Percentiles rank a stretch among this genome's conserved stretches.
phyloP scores from a whole-genome alignment of 2,113 vertebrate species.

The Anser brachyrhynchus region DNA sequence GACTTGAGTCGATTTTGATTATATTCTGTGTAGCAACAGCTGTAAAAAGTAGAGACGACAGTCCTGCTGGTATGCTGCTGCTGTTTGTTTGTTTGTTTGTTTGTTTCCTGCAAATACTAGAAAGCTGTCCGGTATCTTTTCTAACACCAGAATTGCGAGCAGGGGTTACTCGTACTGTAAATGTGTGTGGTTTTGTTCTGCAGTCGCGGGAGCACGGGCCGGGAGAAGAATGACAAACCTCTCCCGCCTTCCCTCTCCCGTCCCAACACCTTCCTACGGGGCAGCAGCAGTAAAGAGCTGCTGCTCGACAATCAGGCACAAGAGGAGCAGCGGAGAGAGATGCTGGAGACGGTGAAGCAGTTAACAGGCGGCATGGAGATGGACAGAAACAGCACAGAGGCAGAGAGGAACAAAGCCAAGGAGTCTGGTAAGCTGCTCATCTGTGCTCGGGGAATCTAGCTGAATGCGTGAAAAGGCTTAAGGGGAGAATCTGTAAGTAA shows the following conservation, averaged over 20 bases:
- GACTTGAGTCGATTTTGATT: not conserved
- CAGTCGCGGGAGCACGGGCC: slow-evolving; percentile 82
- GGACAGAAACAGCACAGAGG: slow-evolving; percentile 76
- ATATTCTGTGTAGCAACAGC: not conserved
- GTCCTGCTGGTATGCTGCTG: not conserved
- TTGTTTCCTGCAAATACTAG: not conserved
- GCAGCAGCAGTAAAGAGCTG: slow-evolving; percentile 88
- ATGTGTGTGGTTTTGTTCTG: not conserved
- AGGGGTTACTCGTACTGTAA: rapidly evolving
- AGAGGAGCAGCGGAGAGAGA: slow-evolving; percentile 85
- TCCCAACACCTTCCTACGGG: slow-evolving; percentile 79
- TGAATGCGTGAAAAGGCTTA: not conserved
- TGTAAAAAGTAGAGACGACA: rapidly evolving
- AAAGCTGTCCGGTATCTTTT: rapidly evolving
- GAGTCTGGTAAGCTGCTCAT: slow-evolving; percentile 79
- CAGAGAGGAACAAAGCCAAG: slow-evolving; percentile 76
- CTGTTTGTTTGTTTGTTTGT: too few species aligned
- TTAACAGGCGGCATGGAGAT: slow-evolving; percentile 78
- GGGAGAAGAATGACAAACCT: slow-evolving; percentile 91
- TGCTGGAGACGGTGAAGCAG: slow-evolving; percentile 83
- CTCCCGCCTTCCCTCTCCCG: slow-evolving; percentile 75
- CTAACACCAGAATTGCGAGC: rapidly evolving
- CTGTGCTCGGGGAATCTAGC: rapidly evolving
- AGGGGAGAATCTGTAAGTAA: not conserved
- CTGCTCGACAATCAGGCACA: slow-evolving; percentile 82